Conservation (phyloP, 2,888 invertebrate species). For the Trichacis sp. region DNA sequence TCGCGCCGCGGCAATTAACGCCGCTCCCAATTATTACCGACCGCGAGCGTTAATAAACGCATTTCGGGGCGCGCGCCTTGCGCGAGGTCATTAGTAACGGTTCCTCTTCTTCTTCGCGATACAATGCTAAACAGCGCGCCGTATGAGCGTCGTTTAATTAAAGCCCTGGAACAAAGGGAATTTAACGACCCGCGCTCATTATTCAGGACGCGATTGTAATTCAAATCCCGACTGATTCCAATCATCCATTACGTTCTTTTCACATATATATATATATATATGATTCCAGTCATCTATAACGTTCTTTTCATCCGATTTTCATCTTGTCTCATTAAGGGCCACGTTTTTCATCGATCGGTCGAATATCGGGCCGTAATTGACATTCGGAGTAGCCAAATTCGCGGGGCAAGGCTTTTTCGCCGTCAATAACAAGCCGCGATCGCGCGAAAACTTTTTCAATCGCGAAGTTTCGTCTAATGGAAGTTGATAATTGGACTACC, state of each 20-base stretch:
- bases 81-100: slow-evolving; percentile 10
- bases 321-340: background rate
- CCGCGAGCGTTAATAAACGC: slow-evolving; percentile 38
- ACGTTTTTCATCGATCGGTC: too few relatives aligned
- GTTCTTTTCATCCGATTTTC: background rate
- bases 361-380: too few relatives aligned
- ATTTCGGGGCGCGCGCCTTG: slow-evolving; percentile 18
- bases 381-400: background rate
- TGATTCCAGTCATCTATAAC: too few relatives aligned
- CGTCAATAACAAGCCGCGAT: background rate
- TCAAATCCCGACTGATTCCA: slow-evolving; percentile 2
- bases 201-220: background rate
- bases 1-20: slow-evolving; percentile 64
- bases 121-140: slow-evolving; percentile 6
- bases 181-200: slow-evolving; percentile 1
- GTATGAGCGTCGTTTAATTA: slow-evolving; percentile 5
- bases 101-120: slow-evolving; percentile 4
- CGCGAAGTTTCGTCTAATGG: background rate
- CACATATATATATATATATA: too few relatives aligned
- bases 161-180: background rate
- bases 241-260: background rate
- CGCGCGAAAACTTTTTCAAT: background rate
- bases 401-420: background rate
- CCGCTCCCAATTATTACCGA: slow-evolving; percentile 62
- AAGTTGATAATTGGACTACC: slow-evolving; percentile 1